Percentiles rank a stretch among this genome's conserved stretches.
These are phyloP conservation scores for Microplitis demolitor DNA, from an alignment of 1,140 invertebrate genomes.

Conservation along the genomic window DNA sequence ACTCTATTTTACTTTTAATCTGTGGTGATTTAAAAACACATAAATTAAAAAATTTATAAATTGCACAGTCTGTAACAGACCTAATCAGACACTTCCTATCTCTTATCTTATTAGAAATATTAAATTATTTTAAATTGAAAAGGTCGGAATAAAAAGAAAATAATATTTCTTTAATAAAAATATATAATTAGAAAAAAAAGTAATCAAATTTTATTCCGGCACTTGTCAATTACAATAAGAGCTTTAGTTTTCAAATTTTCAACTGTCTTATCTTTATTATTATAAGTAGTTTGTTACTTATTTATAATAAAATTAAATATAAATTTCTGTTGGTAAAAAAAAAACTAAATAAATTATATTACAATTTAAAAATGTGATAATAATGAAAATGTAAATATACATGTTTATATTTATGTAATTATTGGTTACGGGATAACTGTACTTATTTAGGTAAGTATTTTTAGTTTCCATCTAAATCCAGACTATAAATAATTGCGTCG, in stretches of 20 bases:
- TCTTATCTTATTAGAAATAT: constrained; percentile 22
- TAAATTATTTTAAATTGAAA: no score
- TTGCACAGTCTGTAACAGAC: constrained; percentile 51
- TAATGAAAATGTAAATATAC: background rate
- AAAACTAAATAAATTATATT: no score
- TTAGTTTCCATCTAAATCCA: constrained; percentile 13
- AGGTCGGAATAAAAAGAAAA: no score
- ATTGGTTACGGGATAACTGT: background rate
- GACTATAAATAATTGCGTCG: background rate
- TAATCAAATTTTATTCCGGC: background rate
- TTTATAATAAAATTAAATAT: no score
- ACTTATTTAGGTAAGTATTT: constrained; percentile 26
- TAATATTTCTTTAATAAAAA: no score
- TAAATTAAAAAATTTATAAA: constrained; percentile 12
- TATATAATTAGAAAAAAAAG: background rate
- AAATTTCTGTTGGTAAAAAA: no score
- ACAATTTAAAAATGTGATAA: no score
- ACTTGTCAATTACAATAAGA: background rate
- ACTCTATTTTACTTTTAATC: background rate
- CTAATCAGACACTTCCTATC: constrained; percentile 56
- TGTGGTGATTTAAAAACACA: constrained; percentile 4
- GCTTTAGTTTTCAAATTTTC: no score
- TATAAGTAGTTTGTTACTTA: background rate
- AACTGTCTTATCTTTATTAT: background rate
- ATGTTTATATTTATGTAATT: background rate